These are phyloP conservation scores for Notarius quadriscutis DNA, from an alignment of 2,113 vertebrate genomes.

Conservation along the genomic window DNA sequence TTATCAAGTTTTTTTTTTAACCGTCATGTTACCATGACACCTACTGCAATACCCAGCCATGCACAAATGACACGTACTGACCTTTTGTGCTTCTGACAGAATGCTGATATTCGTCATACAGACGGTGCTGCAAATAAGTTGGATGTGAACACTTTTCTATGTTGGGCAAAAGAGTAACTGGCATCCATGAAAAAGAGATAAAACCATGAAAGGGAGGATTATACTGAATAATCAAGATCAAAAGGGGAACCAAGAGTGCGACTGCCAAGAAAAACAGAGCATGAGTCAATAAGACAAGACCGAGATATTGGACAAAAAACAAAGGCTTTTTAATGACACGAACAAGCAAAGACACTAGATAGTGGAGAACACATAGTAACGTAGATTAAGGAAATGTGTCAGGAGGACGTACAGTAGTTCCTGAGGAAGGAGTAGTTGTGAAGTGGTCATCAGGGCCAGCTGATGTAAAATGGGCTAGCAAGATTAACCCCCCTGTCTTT, in stretches of 20 bases:
- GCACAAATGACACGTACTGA: constrained; percentile 2
- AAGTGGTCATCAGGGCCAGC: background rate
- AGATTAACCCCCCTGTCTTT: background rate
- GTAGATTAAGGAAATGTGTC: background rate
- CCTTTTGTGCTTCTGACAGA: constrained; percentile 15
- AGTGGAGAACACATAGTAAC: background rate
- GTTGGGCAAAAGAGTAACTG: background rate
- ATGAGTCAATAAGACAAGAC: background rate
- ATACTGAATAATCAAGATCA: background rate
- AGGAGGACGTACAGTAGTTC: background rate
- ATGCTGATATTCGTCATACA: background rate
- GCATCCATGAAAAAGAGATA: background rate
- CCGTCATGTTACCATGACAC: constrained; percentile 20
- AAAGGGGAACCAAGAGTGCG: background rate
- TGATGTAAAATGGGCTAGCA: background rate
- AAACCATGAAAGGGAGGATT: too few species aligned
- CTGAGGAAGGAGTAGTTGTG: background rate
- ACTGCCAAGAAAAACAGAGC: background rate
- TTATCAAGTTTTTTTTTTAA: constrained; percentile 1
- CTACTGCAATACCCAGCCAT: constrained; percentile 11
- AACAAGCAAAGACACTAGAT: constrained; percentile 10
- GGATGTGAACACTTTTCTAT: background rate
- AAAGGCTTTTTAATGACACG: background rate
- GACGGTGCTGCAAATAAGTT: background rate
- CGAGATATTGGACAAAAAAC: background rate